Evolutionary conservation across 2,797 vertebrate species (phyloP).

Genomic region (Lepus oiostolus): DNA sequence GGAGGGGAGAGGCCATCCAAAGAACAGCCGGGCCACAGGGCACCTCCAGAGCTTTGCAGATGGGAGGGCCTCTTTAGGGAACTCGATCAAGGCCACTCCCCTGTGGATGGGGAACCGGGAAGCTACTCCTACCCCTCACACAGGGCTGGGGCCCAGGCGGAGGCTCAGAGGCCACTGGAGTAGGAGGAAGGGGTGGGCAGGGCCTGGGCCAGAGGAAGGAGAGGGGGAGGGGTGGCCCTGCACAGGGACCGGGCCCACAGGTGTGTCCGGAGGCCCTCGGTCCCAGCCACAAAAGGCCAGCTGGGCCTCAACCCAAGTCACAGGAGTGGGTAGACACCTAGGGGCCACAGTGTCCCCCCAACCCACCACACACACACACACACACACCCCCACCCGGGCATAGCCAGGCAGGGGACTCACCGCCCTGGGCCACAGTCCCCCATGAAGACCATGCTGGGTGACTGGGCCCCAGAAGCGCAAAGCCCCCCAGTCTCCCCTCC

Average conservation of each 20-base stretch:
- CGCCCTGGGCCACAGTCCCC: neutral
- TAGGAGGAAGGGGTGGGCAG: neutral
- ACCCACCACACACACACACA: too few species aligned
- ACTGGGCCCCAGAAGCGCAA: too few species aligned
- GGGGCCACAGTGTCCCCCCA: neutral
- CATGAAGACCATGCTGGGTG: rapidly evolving
- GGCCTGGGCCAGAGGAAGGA: conserved; percentile 4
- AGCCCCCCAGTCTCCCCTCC: neutral
- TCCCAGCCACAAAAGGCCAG: conserved; percentile 36
- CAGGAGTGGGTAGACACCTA: too few species aligned
- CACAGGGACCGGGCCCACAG: neutral
- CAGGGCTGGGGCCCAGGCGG: neutral
- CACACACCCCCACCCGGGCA: neutral
- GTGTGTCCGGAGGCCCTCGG: conserved; percentile 35
- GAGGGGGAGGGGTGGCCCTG: neutral
- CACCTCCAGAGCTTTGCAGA: too few species aligned
- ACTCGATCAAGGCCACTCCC: neutral
- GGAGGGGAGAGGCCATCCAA: neutral
- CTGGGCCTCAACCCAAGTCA: neutral
- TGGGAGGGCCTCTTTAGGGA: neutral
- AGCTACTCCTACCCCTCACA: neutral
- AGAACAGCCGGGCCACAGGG: neutral
- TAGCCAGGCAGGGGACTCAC: neutral
- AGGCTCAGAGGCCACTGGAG: neutral
- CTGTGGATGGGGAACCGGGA: neutral